A percentile compares a stretch with the other conserved stretches of the same genome.
Evolutionary conservation across 2,888 invertebrate genomes (phyloP).

Genomic region (Thelaira solivaga): DNA sequence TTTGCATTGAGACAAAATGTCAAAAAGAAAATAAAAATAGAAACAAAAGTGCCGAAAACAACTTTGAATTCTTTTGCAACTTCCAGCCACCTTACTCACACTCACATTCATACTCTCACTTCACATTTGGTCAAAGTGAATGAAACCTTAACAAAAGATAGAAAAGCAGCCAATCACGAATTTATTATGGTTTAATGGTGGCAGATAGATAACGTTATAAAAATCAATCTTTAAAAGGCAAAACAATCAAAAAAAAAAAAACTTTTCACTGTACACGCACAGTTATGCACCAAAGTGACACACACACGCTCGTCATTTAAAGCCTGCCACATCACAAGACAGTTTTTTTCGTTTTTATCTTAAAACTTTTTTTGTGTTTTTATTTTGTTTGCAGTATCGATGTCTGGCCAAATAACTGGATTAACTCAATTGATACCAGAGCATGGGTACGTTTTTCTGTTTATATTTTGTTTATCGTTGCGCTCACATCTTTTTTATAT

Average conservation of each 20-base stretch:
- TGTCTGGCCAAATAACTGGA: slow-evolving; percentile 54
- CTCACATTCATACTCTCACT: neutral
- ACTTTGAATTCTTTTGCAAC: too few species aligned
- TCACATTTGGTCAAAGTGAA: neutral
- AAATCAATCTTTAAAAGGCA: slow-evolving; percentile 27
- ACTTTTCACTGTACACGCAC: slow-evolving; percentile 32
- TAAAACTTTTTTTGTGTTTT: slow-evolving; percentile 2
- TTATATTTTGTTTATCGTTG: slow-evolving; percentile 34
- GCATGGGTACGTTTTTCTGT: neutral
- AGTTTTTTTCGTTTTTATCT: neutral
- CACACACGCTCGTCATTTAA: neutral
- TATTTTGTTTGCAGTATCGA: slow-evolving; percentile 22
- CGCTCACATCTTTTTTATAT: slow-evolving; percentile 28
- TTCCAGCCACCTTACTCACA: slow-evolving; percentile 17
- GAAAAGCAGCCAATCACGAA: slow-evolving; percentile 33
- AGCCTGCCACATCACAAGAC: slow-evolving; percentile 2
- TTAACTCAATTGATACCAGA: slow-evolving; percentile 49
- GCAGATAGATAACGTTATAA: slow-evolving; percentile 46
- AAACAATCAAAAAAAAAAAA: neutral
- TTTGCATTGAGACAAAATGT: slow-evolving; percentile 12
- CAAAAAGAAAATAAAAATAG: too few species aligned
- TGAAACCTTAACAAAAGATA: neutral
- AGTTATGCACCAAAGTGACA: slow-evolving; percentile 9
- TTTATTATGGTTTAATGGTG: slow-evolving; percentile 49
- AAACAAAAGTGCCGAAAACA: too few species aligned